These are phyloP conservation scores for fruit fly (Drosophila melanogaster) DNA, from an alignment of 1,140 invertebrate species.

Conservation along the genomic window Release_6_plus_ISO1_MT NT_033777.3:29911001-29911500, in stretches of 20 bases:
- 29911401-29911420: constrained; percentile 54
- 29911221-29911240: constrained; percentile 75
- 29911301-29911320: constrained; percentile 76
- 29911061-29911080: constrained; percentile 71
- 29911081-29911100: constrained; percentile 70
- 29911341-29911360: constrained; percentile 76
- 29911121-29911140: constrained; percentile 66
- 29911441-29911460: constrained; percentile 39
- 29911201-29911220: constrained; percentile 80
- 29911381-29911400: constrained; percentile 78
- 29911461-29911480: constrained; percentile 76
- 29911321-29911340: constrained; percentile 70
- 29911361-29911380: constrained; percentile 80
- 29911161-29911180: constrained; percentile 84
- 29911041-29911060: constrained; percentile 71
- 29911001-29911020: constrained; percentile 45
- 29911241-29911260: constrained; percentile 69
- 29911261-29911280: constrained; percentile 75
- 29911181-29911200: constrained; percentile 75
- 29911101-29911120: constrained; percentile 50
- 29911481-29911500: constrained; percentile 78
- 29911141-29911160: constrained; percentile 79
- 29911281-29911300: constrained; percentile 75
- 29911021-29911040: constrained; percentile 47
- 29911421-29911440: constrained; percentile 72